These are phyloP conservation scores for Drosophila bocki DNA, from an alignment of 1,140 invertebrate genomes.

Conservation along the genomic window DNA sequence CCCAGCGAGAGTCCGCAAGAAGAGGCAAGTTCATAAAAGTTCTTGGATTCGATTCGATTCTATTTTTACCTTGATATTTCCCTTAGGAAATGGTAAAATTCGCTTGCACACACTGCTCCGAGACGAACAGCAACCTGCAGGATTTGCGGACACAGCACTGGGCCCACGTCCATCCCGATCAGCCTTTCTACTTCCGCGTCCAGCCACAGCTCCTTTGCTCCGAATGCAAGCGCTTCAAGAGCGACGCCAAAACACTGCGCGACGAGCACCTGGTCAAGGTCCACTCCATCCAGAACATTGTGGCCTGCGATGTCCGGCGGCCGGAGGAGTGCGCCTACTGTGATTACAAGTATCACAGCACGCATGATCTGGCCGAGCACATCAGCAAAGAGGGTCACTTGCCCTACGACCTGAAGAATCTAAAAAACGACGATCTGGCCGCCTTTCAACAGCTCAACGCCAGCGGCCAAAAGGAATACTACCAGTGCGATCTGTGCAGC, in stretches of 20 bases:
- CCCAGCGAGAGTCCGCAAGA: neutral
- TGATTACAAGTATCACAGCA: conserved; percentile 23
- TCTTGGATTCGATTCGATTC: neutral
- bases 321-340: conserved; percentile 59
- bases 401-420: conserved; percentile 58
- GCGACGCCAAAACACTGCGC: conserved; percentile 46
- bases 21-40: neutral
- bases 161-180: conserved; percentile 30
- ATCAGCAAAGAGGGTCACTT: conserved; percentile 25
- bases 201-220: conserved; percentile 55
- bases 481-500: conserved; percentile 54
- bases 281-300: conserved; percentile 18
- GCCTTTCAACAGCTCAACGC: conserved; percentile 17
- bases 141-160: conserved; percentile 57
- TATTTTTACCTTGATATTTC: too few relatives aligned
- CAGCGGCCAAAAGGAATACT: conserved; percentile 37
- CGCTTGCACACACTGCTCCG: conserved; percentile 47
- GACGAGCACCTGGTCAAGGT: conserved; percentile 33
- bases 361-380: conserved; percentile 29
- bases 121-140: conserved; percentile 18
- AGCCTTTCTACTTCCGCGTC: conserved; percentile 61
- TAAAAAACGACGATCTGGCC: conserved; percentile 31
- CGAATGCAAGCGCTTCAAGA: conserved; percentile 31
- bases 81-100: conserved; percentile 38
- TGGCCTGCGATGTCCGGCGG: conserved; percentile 47